These are phyloP conservation scores for Cryptoprocta ferox DNA, from an alignment of 2,797 vertebrate genomes.

Conservation along the genomic window DNA sequence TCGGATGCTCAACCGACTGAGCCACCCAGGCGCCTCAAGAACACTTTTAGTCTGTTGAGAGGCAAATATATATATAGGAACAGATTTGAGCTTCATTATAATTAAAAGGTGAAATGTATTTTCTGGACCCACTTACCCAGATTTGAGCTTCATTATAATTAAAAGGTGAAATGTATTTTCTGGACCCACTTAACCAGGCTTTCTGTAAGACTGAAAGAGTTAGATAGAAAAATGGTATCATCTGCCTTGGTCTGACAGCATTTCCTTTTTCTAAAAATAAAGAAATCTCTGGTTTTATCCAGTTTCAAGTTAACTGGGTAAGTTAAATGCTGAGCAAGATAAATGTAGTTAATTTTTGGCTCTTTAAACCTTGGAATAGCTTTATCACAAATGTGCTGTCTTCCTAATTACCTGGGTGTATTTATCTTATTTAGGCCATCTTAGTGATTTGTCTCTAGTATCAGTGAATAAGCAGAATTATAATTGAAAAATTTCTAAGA, in stretches of 20 bases:
- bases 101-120: slow-evolving; percentile 15
- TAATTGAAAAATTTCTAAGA: slow-evolving; percentile 3
- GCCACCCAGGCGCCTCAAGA: neutral
- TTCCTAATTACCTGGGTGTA: neutral
- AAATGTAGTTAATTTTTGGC: slow-evolving; percentile 36
- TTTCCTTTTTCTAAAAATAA: slow-evolving; percentile 40
- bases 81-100: slow-evolving; percentile 53
- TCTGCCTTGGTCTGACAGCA: neutral
- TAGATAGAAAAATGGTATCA: slow-evolving; percentile 27
- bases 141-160: slow-evolving; percentile 53
- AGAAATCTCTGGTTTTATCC: slow-evolving; percentile 14
- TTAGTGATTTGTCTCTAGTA: neutral
- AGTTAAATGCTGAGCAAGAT: slow-evolving; percentile 39
- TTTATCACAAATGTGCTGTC: slow-evolving; percentile 45
- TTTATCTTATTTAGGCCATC: slow-evolving; percentile 38
- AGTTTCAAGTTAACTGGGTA: slow-evolving; percentile 40
- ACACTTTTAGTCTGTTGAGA: slow-evolving; percentile 12
- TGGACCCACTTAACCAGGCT: neutral
- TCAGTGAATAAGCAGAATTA: neutral
- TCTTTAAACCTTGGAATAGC: neutral
- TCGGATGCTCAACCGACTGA: no score
- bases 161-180: slow-evolving; percentile 40
- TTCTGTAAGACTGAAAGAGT: neutral
- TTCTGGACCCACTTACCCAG: slow-evolving; percentile 9
- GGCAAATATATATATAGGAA: slow-evolving; percentile 27